Evolutionary conservation across 1,140 invertebrate genomes (phyloP).

Genomic region (Eumeta japonica): DNA sequence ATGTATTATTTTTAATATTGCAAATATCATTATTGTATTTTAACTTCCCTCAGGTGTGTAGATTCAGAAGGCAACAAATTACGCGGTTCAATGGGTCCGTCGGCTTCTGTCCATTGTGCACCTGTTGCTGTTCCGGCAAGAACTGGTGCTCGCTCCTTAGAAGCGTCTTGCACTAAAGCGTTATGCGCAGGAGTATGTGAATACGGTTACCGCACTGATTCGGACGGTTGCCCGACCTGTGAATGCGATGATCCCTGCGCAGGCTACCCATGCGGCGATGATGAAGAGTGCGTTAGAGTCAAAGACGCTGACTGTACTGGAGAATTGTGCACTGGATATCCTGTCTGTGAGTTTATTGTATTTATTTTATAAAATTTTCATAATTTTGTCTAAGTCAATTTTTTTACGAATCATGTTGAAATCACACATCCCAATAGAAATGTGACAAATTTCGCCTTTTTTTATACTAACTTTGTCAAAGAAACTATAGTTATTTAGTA

Average conservation of each 20-base stretch:
- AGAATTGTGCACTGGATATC: constrained; percentile 70
- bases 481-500: too few relatives aligned
- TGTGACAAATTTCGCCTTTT: not conserved
- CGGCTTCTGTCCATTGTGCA: constrained; percentile 67
- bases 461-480: not conserved
- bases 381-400: too few relatives aligned
- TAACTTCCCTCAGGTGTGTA: constrained; percentile 61
- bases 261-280: constrained; percentile 70
- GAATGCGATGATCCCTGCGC: constrained; percentile 84
- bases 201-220: constrained; percentile 77
- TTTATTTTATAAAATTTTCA: constrained; percentile 1
- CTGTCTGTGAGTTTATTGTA: constrained; percentile 63
- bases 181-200: constrained; percentile 79
- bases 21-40: not conserved
- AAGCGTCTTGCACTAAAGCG: constrained; percentile 52
- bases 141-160: constrained; percentile 43
- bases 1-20: not conserved
- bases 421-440: not conserved
- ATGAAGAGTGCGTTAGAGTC: constrained; percentile 71
- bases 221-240: constrained; percentile 78
- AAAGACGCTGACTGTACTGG: constrained; percentile 68
- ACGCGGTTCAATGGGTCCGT: constrained; percentile 74
- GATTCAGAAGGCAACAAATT: constrained; percentile 73
- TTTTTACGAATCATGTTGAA: not conserved
- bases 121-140: constrained; percentile 29